Conservation (phyloP, 30 jellyfish, hydroid and myxozoan genomes). For the Turritopsis rubra region DNA sequence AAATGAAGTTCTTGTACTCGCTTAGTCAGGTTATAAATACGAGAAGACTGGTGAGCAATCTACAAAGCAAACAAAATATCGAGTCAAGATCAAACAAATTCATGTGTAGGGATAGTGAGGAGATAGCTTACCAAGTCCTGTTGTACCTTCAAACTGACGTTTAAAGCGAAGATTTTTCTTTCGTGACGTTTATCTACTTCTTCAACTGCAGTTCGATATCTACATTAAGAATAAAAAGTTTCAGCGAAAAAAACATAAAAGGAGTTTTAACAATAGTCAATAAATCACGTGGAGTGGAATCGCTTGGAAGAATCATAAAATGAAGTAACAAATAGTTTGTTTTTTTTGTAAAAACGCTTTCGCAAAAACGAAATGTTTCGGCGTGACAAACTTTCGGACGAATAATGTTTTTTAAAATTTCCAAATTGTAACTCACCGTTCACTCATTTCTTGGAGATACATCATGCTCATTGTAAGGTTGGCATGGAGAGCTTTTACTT, state of each 20-base stretch:
- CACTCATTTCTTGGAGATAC: conserved; percentile 93
- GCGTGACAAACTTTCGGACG: no score
- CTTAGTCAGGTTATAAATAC: conserved; percentile 41
- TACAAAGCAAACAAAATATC: not conserved
- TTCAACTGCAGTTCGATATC: conserved; percentile 87
- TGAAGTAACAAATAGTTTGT: no score
- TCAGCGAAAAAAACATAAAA: no score
- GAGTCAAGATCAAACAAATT: not conserved
- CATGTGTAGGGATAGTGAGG: no score
- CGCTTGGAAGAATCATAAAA: no score
- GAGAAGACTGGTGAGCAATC: conserved; percentile 32
- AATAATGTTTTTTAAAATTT: no score
- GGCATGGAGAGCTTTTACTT: conserved; percentile 75
- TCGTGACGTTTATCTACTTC: conserved; percentile 80
- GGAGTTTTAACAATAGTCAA: no score
- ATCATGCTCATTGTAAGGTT: conserved; percentile 82
- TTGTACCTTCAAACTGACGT: conserved; percentile 28
- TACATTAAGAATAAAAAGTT: not conserved
- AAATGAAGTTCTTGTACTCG: conserved; percentile 28
- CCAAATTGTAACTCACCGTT: no score
- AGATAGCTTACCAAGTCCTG: conserved; percentile 32
- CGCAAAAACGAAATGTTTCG: no score
- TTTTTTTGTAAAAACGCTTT: no score
- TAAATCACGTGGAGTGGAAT: no score
- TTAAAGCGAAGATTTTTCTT: conserved; percentile 41